These are phyloP conservation scores for Triplophysa bombifrons DNA, from an alignment of 2,797 vertebrate genomes.

Conservation along the genomic window DNA sequence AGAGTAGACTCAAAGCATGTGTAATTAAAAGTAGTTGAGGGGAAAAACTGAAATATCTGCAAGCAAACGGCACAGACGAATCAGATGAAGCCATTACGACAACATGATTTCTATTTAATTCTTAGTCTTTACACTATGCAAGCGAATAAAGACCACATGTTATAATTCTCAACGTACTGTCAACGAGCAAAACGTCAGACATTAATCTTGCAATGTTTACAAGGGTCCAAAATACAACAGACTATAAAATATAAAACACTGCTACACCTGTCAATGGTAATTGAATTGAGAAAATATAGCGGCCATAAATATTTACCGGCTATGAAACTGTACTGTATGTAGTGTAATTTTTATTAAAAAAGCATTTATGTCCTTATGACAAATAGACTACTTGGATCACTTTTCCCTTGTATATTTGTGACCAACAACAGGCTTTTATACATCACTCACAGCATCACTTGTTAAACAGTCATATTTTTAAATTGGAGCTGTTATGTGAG, in stretches of 20 bases:
- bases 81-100: not conserved
- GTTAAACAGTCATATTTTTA: not conserved
- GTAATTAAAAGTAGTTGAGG: slow-evolving; percentile 48
- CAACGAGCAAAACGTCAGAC: not conserved
- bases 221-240: not conserved
- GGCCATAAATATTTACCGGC: not conserved
- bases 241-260: not conserved
- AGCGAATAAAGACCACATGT: not conserved
- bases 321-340: not conserved
- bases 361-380: not conserved
- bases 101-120: not conserved
- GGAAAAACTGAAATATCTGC: slow-evolving; percentile 7
- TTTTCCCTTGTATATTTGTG: not conserved
- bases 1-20: slow-evolving; percentile 39
- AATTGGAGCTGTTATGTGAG: not conserved
- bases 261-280: not conserved
- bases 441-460: not conserved
- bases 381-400: not conserved
- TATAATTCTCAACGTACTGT: not conserved
- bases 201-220: not conserved
- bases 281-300: not conserved
- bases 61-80: not conserved
- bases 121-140: not conserved
- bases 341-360: not conserved
- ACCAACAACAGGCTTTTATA: not conserved